phyloP scores from a whole-genome alignment of 2,888 invertebrate genomes.

The Andrena trimmerana region DNA sequence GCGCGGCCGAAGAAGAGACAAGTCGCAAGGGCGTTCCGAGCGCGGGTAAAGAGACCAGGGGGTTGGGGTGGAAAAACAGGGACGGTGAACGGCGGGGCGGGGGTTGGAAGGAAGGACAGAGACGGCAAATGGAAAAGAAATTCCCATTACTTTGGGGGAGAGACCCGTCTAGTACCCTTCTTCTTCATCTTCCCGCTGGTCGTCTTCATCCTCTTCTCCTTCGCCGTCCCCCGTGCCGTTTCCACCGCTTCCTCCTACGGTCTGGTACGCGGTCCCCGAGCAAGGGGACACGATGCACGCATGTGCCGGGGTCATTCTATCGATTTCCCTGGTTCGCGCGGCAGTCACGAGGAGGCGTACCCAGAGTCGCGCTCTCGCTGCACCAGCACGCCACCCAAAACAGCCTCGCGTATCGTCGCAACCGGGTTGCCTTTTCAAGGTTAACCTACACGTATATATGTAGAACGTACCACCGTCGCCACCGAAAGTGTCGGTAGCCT shows the following conservation, averaged over 20 bases:
- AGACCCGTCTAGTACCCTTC: conserved; percentile 75
- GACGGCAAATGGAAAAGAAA: conserved; percentile 79
- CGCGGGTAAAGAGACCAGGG: conserved; percentile 44
- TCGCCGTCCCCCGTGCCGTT: conserved; percentile 38
- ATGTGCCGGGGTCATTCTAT: conserved; percentile 80
- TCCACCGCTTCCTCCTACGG: conserved; percentile 48
- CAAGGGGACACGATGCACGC: conserved; percentile 73
- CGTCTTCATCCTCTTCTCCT: conserved; percentile 51
- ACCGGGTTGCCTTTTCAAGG: conserved; percentile 83
- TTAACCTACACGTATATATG: conserved; percentile 79
- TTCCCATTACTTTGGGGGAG: conserved; percentile 79
- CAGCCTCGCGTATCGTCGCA: conserved; percentile 83
- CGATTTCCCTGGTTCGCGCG: conserved; percentile 81
- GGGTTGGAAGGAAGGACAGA: conserved; percentile 61
- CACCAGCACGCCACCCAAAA: conserved; percentile 80
- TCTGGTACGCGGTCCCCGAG: conserved; percentile 40
- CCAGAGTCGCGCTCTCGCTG: conserved; percentile 70
- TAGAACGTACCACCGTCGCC: conserved; percentile 51
- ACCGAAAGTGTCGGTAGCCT: conserved; percentile 66
- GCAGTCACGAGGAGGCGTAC: conserved; percentile 78
- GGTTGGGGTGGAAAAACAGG: conserved; percentile 26
- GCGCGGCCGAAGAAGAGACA: conserved; percentile 51
- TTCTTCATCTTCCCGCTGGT: conserved; percentile 66
- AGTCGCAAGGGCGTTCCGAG: conserved; percentile 56
- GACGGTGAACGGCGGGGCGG: conserved; percentile 18